phyloP scores from a whole-genome alignment of 2,113 vertebrate genomes.

The Hystrix cristata region DNA sequence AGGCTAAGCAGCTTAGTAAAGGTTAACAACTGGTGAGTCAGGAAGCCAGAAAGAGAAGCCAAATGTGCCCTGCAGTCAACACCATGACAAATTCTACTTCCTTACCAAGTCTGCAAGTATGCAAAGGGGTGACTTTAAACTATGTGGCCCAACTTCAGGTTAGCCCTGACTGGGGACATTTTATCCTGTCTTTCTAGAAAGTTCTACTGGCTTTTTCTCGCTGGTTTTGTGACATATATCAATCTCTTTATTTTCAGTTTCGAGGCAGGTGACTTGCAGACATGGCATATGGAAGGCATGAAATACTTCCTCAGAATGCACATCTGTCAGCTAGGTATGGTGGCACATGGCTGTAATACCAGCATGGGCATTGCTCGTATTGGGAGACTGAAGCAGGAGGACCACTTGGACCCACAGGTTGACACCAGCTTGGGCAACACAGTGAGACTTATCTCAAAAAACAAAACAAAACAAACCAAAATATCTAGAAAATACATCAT shows the following conservation, averaged over 20 bases:
- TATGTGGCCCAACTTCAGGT: not conserved
- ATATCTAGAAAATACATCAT: not conserved
- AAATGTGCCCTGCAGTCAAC: not conserved
- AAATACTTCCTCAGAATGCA: constrained; percentile 14
- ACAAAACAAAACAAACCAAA: not conserved
- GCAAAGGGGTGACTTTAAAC: not conserved
- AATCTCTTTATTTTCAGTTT: not conserved
- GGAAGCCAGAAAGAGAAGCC: not conserved
- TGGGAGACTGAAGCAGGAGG: not conserved
- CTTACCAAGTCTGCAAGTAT: not conserved
- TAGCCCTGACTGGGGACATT: not conserved
- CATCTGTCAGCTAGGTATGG: not conserved
- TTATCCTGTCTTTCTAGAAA: not conserved
- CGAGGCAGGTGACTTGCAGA: not conserved
- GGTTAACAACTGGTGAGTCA: not conserved
- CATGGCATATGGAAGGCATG: not conserved
- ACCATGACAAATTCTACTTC: not conserved
- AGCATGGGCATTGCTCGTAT: not conserved
- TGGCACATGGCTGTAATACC: not conserved
- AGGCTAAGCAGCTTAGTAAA: not conserved
- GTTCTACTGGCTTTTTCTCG: not conserved
- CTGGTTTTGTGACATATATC: not conserved
- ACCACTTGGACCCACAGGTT: not conserved
- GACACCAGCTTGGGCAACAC: not conserved
- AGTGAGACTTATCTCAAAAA: not conserved